These are phyloP conservation scores for Drosophila birchii DNA, from an alignment of 2,888 invertebrate species.

Conservation along the genomic window DNA sequence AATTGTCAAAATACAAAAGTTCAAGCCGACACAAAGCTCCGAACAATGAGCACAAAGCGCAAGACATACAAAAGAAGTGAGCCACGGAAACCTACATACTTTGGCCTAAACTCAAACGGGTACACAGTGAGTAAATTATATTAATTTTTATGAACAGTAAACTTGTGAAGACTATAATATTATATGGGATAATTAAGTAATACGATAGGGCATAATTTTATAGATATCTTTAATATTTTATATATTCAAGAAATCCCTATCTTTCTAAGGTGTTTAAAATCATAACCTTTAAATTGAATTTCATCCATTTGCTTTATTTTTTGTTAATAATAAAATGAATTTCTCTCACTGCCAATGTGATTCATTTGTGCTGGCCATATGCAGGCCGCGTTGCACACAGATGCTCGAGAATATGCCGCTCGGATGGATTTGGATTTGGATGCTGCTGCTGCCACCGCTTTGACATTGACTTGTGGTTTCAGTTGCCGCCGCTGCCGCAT, in stretches of 20 bases:
- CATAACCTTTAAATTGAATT: no score
- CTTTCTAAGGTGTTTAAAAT: no score
- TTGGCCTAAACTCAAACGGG: constrained; percentile 22
- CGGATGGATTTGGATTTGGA: constrained; percentile 15
- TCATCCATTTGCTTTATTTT: no score
- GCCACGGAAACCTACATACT: constrained; percentile 48
- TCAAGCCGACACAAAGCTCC: constrained; percentile 52
- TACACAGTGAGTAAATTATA: constrained; percentile 5
- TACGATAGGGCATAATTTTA: neutral
- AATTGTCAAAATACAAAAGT: constrained; percentile 76
- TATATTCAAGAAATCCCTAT: no score
- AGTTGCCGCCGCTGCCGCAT: constrained; percentile 64
- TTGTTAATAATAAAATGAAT: neutral
- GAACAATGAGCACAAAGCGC: constrained; percentile 46
- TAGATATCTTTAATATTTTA: neutral
- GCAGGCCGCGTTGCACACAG: constrained; percentile 50
- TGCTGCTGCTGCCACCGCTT: constrained; percentile 63
- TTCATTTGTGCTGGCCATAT: constrained; percentile 45
- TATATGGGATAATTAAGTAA: neutral
- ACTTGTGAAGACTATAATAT: no score
- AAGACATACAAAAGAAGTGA: constrained; percentile 44
- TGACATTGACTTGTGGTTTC: constrained; percentile 83
- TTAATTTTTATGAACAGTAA: neutral
- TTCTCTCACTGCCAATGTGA: constrained; percentile 17
- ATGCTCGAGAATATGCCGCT: constrained; percentile 46